Percentiles rank a stretch among this genome's conserved stretches.
These are phyloP conservation scores for Torymus auratus DNA, from an alignment of 2,888 invertebrate genomes.

Conservation along the genomic window DNA sequence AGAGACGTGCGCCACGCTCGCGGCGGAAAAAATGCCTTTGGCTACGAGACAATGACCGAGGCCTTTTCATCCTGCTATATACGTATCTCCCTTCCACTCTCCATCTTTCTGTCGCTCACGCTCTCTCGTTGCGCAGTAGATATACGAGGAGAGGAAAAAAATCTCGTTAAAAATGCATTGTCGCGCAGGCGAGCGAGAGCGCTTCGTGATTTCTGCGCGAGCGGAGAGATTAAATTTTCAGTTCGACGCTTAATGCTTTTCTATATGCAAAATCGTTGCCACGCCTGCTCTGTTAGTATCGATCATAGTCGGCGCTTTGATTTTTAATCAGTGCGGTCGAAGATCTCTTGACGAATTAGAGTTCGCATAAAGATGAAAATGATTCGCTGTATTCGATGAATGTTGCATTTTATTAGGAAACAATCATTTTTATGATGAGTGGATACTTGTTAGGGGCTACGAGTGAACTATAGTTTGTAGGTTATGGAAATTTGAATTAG, in stretches of 20 bases:
- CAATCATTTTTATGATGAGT: too few relatives aligned
- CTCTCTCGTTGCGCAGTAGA: background rate
- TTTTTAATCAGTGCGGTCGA: too few relatives aligned
- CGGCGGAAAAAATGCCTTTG: conserved; percentile 31
- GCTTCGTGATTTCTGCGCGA: conserved; percentile 22
- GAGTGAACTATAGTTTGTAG: too few relatives aligned
- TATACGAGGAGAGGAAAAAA: background rate
- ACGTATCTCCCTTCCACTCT: background rate
- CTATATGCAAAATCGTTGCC: background rate
- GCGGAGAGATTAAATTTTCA: conserved; percentile 16
- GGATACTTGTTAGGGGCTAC: too few relatives aligned
- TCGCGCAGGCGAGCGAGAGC: background rate
- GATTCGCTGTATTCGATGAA: too few relatives aligned
- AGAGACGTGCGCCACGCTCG: too few relatives aligned
- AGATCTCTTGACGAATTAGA: too few relatives aligned
- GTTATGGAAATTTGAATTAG: too few relatives aligned
- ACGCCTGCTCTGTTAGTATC: too few relatives aligned
- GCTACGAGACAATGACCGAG: conserved; percentile 49
- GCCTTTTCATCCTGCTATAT: background rate
- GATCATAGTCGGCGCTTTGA: too few relatives aligned
- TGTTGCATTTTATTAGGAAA: too few relatives aligned
- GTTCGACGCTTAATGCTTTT: conserved; percentile 14
- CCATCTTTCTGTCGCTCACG: conserved; percentile 6
- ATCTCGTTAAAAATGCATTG: conserved; percentile 50
- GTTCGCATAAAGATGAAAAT: too few relatives aligned